Conservation (phyloP, 92 coral and sea anemone genomes). For the Siderastrea radians region DNA sequence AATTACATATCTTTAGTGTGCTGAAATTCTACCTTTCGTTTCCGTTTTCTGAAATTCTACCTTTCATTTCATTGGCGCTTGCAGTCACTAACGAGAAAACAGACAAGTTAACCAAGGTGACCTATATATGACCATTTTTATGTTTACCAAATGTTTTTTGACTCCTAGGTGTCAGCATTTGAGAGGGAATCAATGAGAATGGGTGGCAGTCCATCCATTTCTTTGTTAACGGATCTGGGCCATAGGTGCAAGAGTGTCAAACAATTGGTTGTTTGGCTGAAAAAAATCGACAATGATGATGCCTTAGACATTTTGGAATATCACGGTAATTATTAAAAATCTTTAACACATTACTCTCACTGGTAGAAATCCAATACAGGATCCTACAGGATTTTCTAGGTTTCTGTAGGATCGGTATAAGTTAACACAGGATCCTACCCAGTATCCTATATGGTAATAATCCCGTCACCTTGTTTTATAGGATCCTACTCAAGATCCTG, state of each 20-base stretch:
- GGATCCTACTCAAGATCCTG: too few species aligned
- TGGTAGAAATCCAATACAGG: too few species aligned
- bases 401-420: too few species aligned
- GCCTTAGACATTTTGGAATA: slow-evolving; percentile 76
- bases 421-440: too few species aligned
- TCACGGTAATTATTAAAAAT: neutral
- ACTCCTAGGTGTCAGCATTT: slow-evolving; percentile 72
- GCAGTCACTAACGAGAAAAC: neutral
- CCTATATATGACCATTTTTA: neutral
- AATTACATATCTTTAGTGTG: too few species aligned
- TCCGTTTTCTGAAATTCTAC: too few species aligned
- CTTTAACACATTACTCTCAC: too few species aligned
- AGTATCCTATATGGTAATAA: too few species aligned
- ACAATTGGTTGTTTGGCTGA: slow-evolving; percentile 79
- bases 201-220: slow-evolving; percentile 75
- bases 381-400: too few species aligned
- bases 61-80: too few species aligned
- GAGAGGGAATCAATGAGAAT: slow-evolving; percentile 51
- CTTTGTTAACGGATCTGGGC: slow-evolving; percentile 83
- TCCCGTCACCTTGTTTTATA: too few species aligned
- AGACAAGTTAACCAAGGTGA: neutral
- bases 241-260: slow-evolving; percentile 87
- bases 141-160: neutral
- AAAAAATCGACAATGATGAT: slow-evolving; percentile 69
- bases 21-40: too few species aligned